Evolutionary conservation across 2,113 vertebrate genomes (phyloP).

Genomic region (Coptodon bakossiorum): DNA sequence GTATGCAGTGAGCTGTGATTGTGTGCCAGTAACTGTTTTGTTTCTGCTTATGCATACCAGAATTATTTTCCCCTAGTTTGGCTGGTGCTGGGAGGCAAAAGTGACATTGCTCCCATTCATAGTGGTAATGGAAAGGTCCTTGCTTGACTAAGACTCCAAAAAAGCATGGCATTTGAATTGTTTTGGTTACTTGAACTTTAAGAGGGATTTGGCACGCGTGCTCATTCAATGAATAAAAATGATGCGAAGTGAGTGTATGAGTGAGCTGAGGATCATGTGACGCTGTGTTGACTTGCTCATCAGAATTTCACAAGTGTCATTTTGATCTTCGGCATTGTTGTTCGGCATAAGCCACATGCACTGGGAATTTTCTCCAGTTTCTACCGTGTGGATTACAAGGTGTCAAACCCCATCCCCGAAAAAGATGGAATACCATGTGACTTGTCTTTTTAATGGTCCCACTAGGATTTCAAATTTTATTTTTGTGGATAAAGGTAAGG

Average conservation of each 20-base stretch:
- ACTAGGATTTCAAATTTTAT: background rate
- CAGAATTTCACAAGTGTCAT: background rate
- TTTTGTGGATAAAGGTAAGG: background rate
- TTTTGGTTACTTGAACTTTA: conserved; percentile 53
- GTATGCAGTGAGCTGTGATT: conserved; percentile 61
- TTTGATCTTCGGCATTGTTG: conserved; percentile 5
- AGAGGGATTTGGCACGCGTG: conserved; percentile 46
- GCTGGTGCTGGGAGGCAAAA: conserved; percentile 9
- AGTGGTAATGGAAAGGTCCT: conserved; percentile 10
- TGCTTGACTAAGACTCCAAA: conserved; percentile 21
- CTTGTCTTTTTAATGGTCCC: background rate
- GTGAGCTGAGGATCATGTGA: background rate
- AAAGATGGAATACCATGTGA: background rate
- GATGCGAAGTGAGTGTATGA: conserved; percentile 10
- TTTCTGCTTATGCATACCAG: conserved; percentile 55
- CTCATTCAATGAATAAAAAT: conserved; percentile 45
- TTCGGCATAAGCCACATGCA: background rate
- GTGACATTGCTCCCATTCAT: conserved; percentile 23
- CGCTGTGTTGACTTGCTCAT: conserved; percentile 6
- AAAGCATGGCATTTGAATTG: conserved; percentile 49
- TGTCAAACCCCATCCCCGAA: background rate
- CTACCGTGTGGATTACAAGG: background rate
- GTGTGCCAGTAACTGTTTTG: conserved; percentile 62
- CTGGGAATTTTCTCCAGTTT: background rate
- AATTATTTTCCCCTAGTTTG: conserved; percentile 12